Percentiles rank a stretch among this genome's conserved stretches.
Conservation (phyloP, 2,113 vertebrate genomes). For the Cynopterus brachyotis region DNA sequence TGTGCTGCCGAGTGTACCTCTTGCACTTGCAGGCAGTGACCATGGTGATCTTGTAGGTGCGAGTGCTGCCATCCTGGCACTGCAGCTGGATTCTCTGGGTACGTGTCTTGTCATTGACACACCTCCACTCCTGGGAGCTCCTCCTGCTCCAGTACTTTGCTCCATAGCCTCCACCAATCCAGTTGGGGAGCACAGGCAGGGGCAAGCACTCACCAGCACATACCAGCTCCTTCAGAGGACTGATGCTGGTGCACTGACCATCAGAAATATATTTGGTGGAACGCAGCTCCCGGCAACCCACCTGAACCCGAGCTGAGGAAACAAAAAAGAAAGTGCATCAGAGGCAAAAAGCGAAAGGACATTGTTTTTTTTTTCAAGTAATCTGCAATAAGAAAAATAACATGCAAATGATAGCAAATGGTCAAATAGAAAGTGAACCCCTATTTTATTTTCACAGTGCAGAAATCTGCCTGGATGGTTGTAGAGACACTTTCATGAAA, state of each 20-base stretch:
- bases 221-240: constrained; percentile 95
- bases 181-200: constrained; percentile 93
- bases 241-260: constrained; percentile 95
- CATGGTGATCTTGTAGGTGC: constrained; percentile 96
- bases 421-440: not conserved
- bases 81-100: constrained; percentile 94
- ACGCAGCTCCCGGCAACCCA: constrained; percentile 94
- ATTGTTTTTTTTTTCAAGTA: constrained; percentile 8
- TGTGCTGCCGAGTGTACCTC: constrained; percentile 93
- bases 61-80: constrained; percentile 93
- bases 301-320: constrained; percentile 87
- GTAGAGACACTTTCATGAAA: not conserved
- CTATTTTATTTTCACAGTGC: not conserved
- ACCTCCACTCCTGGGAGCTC: constrained; percentile 94
- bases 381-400: not conserved
- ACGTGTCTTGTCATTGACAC: constrained; percentile 93
- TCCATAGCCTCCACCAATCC: constrained; percentile 91
- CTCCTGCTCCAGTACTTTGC: constrained; percentile 93
- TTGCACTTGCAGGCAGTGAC: constrained; percentile 97
- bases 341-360: not conserved
- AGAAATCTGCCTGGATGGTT: not conserved
- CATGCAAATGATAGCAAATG: constrained; percentile 29
- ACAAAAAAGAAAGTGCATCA: constrained; percentile 29
- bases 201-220: constrained; percentile 97
- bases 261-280: constrained; percentile 98